Evolutionary conservation across 2,113 vertebrate species (phyloP).

Genomic region (Seriola quinqueradiata): DNA sequence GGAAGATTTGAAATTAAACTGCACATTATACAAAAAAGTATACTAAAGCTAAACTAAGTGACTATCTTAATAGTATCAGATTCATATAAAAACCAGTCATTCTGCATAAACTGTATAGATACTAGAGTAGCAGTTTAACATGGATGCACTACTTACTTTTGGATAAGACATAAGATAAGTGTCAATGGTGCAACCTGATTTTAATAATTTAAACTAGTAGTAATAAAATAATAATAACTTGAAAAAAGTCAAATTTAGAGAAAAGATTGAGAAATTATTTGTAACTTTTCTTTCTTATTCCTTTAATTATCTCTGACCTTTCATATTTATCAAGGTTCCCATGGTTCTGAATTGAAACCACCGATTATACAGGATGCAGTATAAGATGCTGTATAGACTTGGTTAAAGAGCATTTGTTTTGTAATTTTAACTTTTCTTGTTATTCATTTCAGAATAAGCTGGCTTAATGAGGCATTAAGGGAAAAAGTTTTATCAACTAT

Average conservation of each 20-base stretch:
- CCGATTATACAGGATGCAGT: not conserved
- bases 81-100: too few species aligned
- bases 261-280: not conserved
- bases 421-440: not conserved
- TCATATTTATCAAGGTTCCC: not conserved
- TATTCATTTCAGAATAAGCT: slow-evolving; percentile 1
- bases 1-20: too few species aligned
- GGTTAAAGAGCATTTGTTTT: not conserved
- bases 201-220: not conserved
- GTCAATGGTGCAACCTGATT: not conserved
- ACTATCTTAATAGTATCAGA: too few species aligned
- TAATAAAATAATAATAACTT: not conserved
- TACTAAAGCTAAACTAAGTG: too few species aligned
- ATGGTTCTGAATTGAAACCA: not conserved
- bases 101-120: too few species aligned
- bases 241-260: not conserved
- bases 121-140: not conserved
- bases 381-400: not conserved
- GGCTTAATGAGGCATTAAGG: not conserved
- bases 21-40: too few species aligned
- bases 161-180: not conserved
- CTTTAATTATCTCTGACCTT: not conserved
- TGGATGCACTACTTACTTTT: not conserved
- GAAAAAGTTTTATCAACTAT: not conserved
- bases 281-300: too few species aligned